These are phyloP conservation scores for Platycnemis pennipes DNA, from an alignment of 2,888 invertebrate genomes.

Conservation along the genomic window DNA sequence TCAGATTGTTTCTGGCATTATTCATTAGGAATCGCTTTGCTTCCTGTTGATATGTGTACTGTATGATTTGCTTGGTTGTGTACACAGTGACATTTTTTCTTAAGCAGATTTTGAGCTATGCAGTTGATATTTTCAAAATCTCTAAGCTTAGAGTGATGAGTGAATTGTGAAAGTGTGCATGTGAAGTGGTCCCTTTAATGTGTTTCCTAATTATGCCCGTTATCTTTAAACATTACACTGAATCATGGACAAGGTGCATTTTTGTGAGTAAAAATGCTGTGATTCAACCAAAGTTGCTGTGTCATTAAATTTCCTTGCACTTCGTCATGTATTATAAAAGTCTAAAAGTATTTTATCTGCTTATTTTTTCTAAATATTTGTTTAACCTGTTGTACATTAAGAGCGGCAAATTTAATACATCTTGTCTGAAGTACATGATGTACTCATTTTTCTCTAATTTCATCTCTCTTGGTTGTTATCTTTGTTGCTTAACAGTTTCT, in stretches of 20 bases:
- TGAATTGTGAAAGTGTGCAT: constrained; percentile 19
- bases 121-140: constrained; percentile 30
- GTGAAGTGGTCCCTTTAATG: background rate
- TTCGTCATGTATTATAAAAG: constrained; percentile 48
- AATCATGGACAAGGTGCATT: background rate
- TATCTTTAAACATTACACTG: constrained; percentile 22
- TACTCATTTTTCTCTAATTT: background rate
- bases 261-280: constrained; percentile 47
- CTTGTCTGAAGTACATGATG: background rate
- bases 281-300: constrained; percentile 29
- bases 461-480: background rate
- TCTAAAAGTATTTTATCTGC: constrained; percentile 43
- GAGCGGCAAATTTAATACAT: constrained; percentile 28
- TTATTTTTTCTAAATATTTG: constrained; percentile 63
- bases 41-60: background rate
- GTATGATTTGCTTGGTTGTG: background rate
- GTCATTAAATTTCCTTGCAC: constrained; percentile 42
- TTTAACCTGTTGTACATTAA: constrained; percentile 50
- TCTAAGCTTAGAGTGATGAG: background rate
- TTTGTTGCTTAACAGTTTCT: no score
- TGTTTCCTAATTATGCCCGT: constrained; percentile 12
- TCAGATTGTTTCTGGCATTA: background rate
- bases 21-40: constrained; percentile 7
- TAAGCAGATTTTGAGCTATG: background rate
- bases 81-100: background rate